phyloP scores from a whole-genome alignment of 1,140 invertebrate genomes.

The Rhynchophorus ferrugineus region DNA sequence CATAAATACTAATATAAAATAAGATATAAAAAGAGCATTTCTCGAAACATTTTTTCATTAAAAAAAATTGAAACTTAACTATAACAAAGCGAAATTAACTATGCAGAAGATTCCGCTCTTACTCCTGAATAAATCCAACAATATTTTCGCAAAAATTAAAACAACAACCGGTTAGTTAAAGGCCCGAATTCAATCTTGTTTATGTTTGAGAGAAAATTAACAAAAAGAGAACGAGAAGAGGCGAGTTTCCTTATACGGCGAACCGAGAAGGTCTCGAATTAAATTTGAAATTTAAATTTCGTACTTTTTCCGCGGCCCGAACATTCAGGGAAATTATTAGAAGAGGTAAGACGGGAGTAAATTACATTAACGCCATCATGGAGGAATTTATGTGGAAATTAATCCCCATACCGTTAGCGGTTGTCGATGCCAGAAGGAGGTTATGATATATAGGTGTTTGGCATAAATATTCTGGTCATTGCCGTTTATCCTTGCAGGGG shows the following conservation, averaged over 20 bases:
- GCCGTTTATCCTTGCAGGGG: no score
- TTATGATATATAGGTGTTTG: not conserved
- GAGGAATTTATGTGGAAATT: not conserved
- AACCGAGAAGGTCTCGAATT: not conserved
- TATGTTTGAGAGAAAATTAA: not conserved
- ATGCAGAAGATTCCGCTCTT: no score
- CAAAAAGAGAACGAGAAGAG: not conserved
- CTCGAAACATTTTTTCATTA: no score
- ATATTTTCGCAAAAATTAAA: no score
- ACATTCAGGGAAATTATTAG: not conserved
- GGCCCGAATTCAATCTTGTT: no score
- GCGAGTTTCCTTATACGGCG: not conserved
- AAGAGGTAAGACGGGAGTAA: not conserved
- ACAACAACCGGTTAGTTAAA: no score
- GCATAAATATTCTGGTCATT: no score
- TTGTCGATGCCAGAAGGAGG: not conserved
- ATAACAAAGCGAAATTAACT: no score
- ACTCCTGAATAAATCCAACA: no score
- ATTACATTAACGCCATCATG: not conserved
- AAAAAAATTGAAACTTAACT: no score
- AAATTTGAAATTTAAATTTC: not conserved
- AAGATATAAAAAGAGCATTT: no score
- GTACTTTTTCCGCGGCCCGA: not conserved
- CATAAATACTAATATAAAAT: no score
- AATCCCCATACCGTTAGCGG: not conserved